phyloP scores from a whole-genome alignment of 2,888 invertebrate species.

The Phaedon cochleariae region DNA sequence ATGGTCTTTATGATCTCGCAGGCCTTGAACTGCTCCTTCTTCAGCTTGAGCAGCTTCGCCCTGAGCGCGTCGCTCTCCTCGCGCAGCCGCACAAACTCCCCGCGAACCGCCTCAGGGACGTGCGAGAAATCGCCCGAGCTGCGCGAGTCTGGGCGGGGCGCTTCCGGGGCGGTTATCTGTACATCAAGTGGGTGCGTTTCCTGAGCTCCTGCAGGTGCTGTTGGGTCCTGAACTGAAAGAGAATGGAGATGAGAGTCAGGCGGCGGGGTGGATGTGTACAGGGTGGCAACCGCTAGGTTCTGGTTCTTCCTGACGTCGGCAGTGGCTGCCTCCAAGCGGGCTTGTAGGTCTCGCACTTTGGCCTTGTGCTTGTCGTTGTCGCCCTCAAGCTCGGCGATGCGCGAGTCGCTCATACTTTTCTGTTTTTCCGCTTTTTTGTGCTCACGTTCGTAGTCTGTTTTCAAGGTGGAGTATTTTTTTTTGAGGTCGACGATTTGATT shows the following conservation, averaged over 20 bases:
- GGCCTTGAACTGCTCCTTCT: slow-evolving; percentile 59
- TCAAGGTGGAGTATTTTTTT: slow-evolving; percentile 38
- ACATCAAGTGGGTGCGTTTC: slow-evolving; percentile 51
- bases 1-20: slow-evolving; percentile 60
- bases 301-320: slow-evolving; percentile 56
- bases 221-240: slow-evolving; percentile 59
- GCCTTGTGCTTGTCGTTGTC: slow-evolving; percentile 55
- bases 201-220: slow-evolving; percentile 56
- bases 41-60: slow-evolving; percentile 54
- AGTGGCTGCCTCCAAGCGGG: slow-evolving; percentile 53
- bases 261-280: slow-evolving; percentile 53
- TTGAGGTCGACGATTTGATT: slow-evolving; percentile 40
- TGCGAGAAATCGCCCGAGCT: too few relatives aligned
- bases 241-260: slow-evolving; percentile 55
- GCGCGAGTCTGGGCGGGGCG: too few relatives aligned
- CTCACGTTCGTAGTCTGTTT: slow-evolving; percentile 42
- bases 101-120: too few relatives aligned
- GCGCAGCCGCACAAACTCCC: too few relatives aligned
- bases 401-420: slow-evolving; percentile 60
- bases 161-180: slow-evolving; percentile 39
- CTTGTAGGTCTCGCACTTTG: slow-evolving; percentile 53
- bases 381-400: slow-evolving; percentile 62
- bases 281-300: slow-evolving; percentile 51
- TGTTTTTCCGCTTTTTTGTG: too few relatives aligned
- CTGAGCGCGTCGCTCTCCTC: slow-evolving; percentile 44